Evolutionary conservation across 2,888 invertebrate genomes (phyloP), one percentile per base, ranked within the genome.

Genomic region (Hirtodrosophila duncani): DNA sequence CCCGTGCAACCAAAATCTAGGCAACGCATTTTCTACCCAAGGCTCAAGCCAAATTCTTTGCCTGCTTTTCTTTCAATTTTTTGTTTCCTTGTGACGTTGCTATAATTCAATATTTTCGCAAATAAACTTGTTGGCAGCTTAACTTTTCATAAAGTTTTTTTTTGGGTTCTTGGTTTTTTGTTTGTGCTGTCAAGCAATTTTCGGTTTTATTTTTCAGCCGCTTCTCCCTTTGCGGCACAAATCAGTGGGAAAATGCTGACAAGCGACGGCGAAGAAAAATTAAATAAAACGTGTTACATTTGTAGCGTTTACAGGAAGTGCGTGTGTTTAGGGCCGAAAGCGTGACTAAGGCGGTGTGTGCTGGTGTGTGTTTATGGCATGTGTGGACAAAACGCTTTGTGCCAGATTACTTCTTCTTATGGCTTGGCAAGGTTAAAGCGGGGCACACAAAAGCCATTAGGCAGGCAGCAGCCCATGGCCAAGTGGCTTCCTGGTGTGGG

Each of bases 81-180:
- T n/a, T 34, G 23, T 21, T 39, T 41, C 46, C 9, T 36, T 26
- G 43, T 46, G 74, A 70, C 71, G 68, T 60, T 57, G 75, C 75
- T 71, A 78, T 79, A 74, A 78, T 75, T 75, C 79, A 75, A 78
- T 75, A 78, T 75, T 75, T 74, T 74, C 50, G 59, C 66, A 78
- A 78, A 78, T 78, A 75, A 78, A 75, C 75, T 78, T 75, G 75
- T 78, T 75, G 74, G 79, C 74, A 75, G 74, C 79, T 75, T 74
- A 78, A 75, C 74, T 78, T 74, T 74, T 75, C 55, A 57, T 56
- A 75, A 67, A 67, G 60, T 63, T 61, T 67, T 44, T 30, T 38
- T 59, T 37, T 33, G 34, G 18, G 8, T 14, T 14, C 6, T 13
- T 29, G 2, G 11, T 27, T 34, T 33, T 29, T 26, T 34, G 24